Conservation (phyloP, 2,113 vertebrate genomes). For the Rhinogobius similis region DNA sequence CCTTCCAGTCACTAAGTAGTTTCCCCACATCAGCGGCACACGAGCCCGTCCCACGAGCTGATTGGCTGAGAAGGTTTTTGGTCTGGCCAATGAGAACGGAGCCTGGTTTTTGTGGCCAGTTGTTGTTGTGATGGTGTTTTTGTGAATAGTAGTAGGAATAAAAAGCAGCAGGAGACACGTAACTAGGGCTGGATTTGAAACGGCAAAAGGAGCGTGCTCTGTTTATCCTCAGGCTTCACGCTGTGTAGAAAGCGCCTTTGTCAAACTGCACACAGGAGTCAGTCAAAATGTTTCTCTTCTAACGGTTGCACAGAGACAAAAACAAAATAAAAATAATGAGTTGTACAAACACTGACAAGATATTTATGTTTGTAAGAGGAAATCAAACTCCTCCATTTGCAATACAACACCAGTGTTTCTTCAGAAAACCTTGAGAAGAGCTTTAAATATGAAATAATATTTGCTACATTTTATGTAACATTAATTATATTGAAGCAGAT, state of each 20-base stretch:
- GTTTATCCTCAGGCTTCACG: background rate
- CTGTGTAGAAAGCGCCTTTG: conserved; percentile 5
- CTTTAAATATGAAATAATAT: no score
- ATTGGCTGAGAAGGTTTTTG: conserved; percentile 40
- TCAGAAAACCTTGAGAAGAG: no score
- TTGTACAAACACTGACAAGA: no score
- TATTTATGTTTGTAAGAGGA: no score
- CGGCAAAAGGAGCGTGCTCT: background rate
- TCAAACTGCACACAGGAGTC: background rate
- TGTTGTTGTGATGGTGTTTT: conserved; percentile 20
- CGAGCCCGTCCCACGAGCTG: conserved; percentile 26
- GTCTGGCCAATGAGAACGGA: conserved; percentile 46
- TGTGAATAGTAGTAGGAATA: conserved; percentile 6
- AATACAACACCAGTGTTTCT: no score
- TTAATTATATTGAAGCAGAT: no score
- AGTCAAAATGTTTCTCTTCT: background rate
- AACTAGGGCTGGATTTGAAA: background rate
- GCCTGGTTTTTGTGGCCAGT: conserved; percentile 38
- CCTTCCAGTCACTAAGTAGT: conserved; percentile 60
- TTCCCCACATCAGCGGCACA: conserved; percentile 36
- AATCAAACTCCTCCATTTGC: no score
- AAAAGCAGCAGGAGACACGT: background rate
- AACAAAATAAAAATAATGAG: background rate
- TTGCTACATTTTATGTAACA: no score
- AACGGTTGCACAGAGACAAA: background rate